Percentiles rank a stretch among this genome's conserved stretches.
Conservation (phyloP, 2,797 vertebrate species). For the Aotus griseimembra region DNA sequence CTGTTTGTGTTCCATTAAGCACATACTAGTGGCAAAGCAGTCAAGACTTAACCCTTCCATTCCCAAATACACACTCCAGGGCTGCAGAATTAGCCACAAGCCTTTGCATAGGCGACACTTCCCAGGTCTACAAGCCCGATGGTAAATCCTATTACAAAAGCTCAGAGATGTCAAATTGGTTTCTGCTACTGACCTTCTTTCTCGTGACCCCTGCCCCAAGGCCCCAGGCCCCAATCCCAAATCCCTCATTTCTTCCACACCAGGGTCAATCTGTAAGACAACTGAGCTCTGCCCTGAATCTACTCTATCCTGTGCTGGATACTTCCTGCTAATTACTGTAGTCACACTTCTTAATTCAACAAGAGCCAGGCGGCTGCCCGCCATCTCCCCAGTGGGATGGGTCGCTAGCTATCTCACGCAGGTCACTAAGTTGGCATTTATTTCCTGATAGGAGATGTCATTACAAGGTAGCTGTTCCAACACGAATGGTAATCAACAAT, state of each 20-base stretch:
- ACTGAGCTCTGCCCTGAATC: constrained; percentile 72
- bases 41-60: constrained; percentile 81
- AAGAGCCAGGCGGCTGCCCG: constrained; percentile 79
- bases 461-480: constrained; percentile 85
- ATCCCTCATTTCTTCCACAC: constrained; percentile 74
- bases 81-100: constrained; percentile 59
- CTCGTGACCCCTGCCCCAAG: constrained; percentile 58
- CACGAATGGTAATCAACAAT: constrained; percentile 83
- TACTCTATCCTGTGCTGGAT: constrained; percentile 75
- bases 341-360: constrained; percentile 89
- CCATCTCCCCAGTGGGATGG: constrained; percentile 83
- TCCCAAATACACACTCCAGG: constrained; percentile 45
- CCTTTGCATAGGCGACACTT: constrained; percentile 53
- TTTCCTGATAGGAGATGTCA: constrained; percentile 82
- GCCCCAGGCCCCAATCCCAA: constrained; percentile 62
- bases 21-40: constrained; percentile 76
- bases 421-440: constrained; percentile 82
- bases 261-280: constrained; percentile 81
- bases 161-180: constrained; percentile 75
- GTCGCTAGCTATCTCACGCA: constrained; percentile 83
- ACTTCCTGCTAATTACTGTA: constrained; percentile 86
- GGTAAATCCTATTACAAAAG: constrained; percentile 69
- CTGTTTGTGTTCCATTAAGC: constrained; percentile 81
- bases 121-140: constrained; percentile 53
- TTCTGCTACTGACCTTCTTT: constrained; percentile 67